Evolutionary conservation across 2,888 invertebrate species (phyloP), one percentile per base, ranked within the genome.

Genomic region (Harmothoe impar): DNA sequence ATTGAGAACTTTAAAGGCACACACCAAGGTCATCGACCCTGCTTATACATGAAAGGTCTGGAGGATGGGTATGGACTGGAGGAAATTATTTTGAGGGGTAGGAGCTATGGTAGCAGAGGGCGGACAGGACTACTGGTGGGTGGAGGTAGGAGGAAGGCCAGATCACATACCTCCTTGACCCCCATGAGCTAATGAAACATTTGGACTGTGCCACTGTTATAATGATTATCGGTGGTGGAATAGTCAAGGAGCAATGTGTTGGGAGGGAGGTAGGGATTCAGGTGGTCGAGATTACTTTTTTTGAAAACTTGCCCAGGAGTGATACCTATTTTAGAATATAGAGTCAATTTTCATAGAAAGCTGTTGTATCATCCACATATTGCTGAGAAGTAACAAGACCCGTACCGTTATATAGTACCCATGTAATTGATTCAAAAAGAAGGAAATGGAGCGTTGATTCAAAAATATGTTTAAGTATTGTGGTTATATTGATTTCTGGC

Each of bases 131-230:
- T 5, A 15, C n/a, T 3, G 20, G 62, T 7, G 62, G 62, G 62
- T 20, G 62, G 20, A 62, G 62, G 62, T 20, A 3, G 62, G 62
- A 7, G 62, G 62, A 62, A 62, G 62, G 62, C 20, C 62, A n/a
- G 54, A 52, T 62, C 62, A 62, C 62, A 62, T 62, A n/a, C 20
- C 62, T 62, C n/a, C 62, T 62, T 62, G 62, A 20, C 62, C 62
- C n/a, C 62, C 15, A 3, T 15, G 3, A 15, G 62, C 20, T 62
- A 62, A 62, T 62, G n/a, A 62, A n/a, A n/a, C 20, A 5, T 20
- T 5, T 62, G 62, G 0, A 3, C 62, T n/a, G 20, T 62, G 3
- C 62, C 62, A 20, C 20, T 62, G 62, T 62, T 15, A n/a, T n/a
- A 3, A 62, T n/a, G 43, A 10, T 43, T 43, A 43, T 43, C 10